Base-by-base conservation (phyloP, 2,888 invertebrate genomes). In the Hyposoter didymator region DNA sequence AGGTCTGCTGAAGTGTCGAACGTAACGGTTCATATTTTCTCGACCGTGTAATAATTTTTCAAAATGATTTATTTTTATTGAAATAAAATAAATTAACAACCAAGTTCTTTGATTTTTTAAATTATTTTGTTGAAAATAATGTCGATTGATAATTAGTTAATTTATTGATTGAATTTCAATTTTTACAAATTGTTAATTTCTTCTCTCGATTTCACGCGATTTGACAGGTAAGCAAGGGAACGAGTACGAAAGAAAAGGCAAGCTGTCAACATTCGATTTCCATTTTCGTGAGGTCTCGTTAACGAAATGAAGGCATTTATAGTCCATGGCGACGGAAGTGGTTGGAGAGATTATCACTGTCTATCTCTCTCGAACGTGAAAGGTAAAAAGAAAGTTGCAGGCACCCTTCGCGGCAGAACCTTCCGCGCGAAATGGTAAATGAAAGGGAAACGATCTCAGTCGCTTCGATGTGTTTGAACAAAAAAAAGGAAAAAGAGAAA, bases 361-460 rank as follows among this genome's bases (percentile, higher is more conserved):
- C 82, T 76, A 82, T 81, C 73, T 35, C 45, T 39, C 80, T 75
- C 64, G 17, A 28, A 19, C 74, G 75, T 76, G 67, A 78, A 69
- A 69, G 55, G 78, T 45, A 69, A 73, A 73, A 72, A 66, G 80
- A 81, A 74, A 81, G 66, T 55, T 47, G n/a, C 32, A 43, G 22
- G 19, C 64, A 52, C 80, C 74, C 74, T 81, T 81, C 55, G 80
- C 73, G 59, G 49, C 72, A 39, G 72, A 62, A 72, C 62, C 79
- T 70, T 79, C 28, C 28, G 78, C 28, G 78, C 52, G 43, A 28
- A 43, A 69, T 43, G 39, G 49, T 39, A 70, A 78, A 78, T 69
- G 78, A 78, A 70, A 78, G 78, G 69, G 59, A 78, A 39, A 78
- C 69, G 14, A 59, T 52, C 19, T 8, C 14, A 52, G 17, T 28